Evolutionary conservation across 2,888 invertebrate genomes (phyloP), one percentile per base, ranked within the genome.

Genomic region (Megaustenia siamemsis): DNA sequence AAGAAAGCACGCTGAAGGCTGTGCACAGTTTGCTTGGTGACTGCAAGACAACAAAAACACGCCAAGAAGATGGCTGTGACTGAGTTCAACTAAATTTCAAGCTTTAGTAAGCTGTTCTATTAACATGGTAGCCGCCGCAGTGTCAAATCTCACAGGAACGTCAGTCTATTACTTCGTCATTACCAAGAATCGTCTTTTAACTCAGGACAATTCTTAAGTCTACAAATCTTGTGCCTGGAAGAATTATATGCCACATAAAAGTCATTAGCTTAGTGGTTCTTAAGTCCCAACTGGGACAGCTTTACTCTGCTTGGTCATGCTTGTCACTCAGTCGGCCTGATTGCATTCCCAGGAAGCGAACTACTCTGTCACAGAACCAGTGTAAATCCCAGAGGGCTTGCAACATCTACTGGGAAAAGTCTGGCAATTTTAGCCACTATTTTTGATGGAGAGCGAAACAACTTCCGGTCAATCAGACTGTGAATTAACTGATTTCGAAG

Each of bases 211-310:
- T 71, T n/a, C 43, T 71, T 4, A 71, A 71, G 45, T 71, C 15
- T 3, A 71, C 71, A 71, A n/a, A 24, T 71, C 45, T 12, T 71
- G 71, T 43, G 43, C 45, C 71, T 71, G n/a, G 3, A 71, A 43
- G 43, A 71, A 45, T 71, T n/a, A n/a, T n/a, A 2, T 69, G 43
- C 35, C 71, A 43, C 43, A 43, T 43, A 43, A 12, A 71, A 71
- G 43, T 71, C 71, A 71, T 71, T 71, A 71, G 71, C 43, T 71
- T 71, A 71, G 43, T 71, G 71, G 43, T 71, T 6, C 43, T n/a
- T 15, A n/a, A 71, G 6, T 71, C 71, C 71, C 71, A 43, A 24
- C 10, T 71, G 71, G 43, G 43, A n/a, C 24, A 71, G 71, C n/a
- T n/a, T 43, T 24, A 71, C 24, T 71, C 15, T 71, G n/a, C 43